These are phyloP conservation scores for Trichosurus vulpecula DNA, from an alignment of 2,797 vertebrate genomes.

Conservation along the genomic window DNA sequence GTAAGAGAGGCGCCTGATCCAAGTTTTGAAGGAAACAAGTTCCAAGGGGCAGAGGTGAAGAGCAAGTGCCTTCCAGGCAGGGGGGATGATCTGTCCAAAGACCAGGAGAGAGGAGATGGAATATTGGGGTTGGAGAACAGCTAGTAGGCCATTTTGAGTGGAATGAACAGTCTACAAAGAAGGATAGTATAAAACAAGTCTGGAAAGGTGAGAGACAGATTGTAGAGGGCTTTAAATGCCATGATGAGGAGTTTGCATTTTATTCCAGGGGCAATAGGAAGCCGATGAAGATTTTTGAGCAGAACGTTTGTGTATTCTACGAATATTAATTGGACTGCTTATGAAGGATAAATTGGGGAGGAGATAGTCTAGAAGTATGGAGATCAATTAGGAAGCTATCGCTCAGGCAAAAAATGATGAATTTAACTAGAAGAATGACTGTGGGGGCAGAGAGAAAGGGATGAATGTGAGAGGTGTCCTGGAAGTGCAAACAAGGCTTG, in stretches of 20 bases:
- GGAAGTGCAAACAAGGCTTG: not conserved
- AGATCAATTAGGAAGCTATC: not conserved
- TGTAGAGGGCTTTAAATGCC: not conserved
- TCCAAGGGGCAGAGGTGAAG: not conserved
- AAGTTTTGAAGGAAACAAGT: not conserved
- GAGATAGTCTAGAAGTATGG: not conserved
- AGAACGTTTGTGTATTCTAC: not conserved
- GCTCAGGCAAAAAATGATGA: not conserved
- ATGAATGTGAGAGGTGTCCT: not conserved
- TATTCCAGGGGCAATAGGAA: not conserved
- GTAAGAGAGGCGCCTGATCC: not conserved
- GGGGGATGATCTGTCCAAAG: not conserved
- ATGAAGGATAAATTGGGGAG: not conserved
- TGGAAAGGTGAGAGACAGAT: not conserved
- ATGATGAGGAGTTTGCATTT: not conserved
- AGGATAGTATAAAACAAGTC: not conserved
- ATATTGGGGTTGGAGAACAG: not conserved
- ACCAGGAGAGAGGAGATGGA: not conserved
- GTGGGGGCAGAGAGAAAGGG: not conserved
- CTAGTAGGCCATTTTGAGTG: not conserved
- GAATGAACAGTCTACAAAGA: not conserved
- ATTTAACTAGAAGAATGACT: not conserved
- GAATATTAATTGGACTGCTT: not conserved
- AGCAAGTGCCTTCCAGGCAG: not conserved
- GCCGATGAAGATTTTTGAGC: not conserved